A percentile compares a stretch with the other conserved stretches of the same genome.
phyloP scores from a whole-genome alignment of 2,113 vertebrate genomes.

The Tragelaphus imberbis region DNA sequence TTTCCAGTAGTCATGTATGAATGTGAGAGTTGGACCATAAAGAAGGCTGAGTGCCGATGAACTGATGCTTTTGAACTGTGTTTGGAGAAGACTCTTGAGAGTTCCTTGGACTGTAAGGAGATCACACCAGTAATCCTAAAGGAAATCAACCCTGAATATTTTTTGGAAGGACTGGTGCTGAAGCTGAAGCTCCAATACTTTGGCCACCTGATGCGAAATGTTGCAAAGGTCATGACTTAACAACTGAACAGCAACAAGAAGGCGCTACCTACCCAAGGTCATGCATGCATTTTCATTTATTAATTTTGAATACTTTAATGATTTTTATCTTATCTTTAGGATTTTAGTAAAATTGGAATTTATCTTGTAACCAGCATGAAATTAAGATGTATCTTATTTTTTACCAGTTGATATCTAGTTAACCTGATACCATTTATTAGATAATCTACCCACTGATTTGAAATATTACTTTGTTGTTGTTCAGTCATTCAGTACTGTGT shows the following conservation, averaged over 20 bases:
- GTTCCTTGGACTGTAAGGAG: not conserved
- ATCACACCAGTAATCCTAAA: not conserved
- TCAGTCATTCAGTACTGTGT: fast-evolving
- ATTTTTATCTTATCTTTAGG: not conserved
- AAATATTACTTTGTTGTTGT: not conserved
- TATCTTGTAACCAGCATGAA: not conserved
- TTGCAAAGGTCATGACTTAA: not conserved
- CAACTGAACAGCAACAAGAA: not conserved
- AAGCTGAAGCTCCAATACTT: not conserved
- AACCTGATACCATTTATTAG: not conserved
- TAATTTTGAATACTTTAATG: not conserved
- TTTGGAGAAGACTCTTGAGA: not conserved
- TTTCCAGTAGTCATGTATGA: not conserved
- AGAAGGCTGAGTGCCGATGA: not conserved
- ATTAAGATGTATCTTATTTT: not conserved
- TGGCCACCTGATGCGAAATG: not conserved
- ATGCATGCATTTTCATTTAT: not conserved
- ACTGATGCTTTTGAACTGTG: not conserved
- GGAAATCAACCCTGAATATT: not conserved
- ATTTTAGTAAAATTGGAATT: not conserved
- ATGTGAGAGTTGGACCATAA: not conserved
- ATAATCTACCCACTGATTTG: not conserved
- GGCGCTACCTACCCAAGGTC: not conserved
- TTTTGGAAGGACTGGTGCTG: not conserved
- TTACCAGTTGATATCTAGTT: not conserved